Conservation (phyloP, 2,797 vertebrate species). For the Salmo trutta region DNA sequence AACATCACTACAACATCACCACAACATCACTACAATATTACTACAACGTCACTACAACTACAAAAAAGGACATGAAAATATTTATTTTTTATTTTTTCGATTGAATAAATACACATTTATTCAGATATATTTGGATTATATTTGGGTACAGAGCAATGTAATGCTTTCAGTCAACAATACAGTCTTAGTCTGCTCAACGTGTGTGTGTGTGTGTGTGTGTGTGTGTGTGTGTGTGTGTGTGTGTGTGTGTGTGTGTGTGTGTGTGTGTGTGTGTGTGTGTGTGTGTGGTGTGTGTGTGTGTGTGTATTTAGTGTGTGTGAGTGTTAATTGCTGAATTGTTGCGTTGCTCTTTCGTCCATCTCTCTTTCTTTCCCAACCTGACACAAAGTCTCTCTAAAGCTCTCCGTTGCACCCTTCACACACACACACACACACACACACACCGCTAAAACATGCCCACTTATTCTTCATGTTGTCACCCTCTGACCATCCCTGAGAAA, state of each 20-base stretch:
- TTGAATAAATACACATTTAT: no score
- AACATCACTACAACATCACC: no score
- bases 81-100: no score
- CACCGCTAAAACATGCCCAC: slow-evolving; percentile 65
- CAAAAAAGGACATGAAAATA: no score
- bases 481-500: slow-evolving; percentile 87
- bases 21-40: no score
- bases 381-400: slow-evolving; percentile 84
- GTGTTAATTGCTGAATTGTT: slow-evolving; percentile 75
- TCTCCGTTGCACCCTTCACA: slow-evolving; percentile 42
- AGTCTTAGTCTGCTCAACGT: neutral
- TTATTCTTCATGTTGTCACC: slow-evolving; percentile 94
- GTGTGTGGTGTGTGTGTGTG: slow-evolving; percentile 6
- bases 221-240: slow-evolving; percentile 6
- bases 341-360: slow-evolving; percentile 82
- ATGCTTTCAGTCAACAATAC: no score
- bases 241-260: slow-evolving; percentile 11
- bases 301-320: slow-evolving; percentile 35
- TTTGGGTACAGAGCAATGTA: no score
- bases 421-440: slow-evolving; percentile 5
- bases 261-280: slow-evolving; percentile 6
- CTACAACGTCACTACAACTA: no score
- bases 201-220: neutral
- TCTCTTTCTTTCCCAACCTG: slow-evolving; percentile 80
- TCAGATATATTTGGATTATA: no score